Base-by-base conservation (phyloP, 2,888 invertebrate species). In the Pseudococcus viburni region DNA sequence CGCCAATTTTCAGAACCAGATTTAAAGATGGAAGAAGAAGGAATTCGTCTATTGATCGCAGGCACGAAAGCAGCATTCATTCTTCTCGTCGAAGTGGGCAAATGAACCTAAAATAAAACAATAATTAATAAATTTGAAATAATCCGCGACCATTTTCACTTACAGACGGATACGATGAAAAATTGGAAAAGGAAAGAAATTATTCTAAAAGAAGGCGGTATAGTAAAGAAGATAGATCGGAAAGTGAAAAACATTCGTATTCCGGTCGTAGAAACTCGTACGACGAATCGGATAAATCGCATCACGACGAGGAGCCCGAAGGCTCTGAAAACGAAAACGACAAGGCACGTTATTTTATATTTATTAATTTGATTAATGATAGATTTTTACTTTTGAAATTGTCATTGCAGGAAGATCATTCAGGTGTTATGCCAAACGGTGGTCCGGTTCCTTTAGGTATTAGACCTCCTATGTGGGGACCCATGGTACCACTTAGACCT, bases 1-100 rank as follows among this genome's bases (percentile, higher is more conserved):
- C 64, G 8, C 22, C 22, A 22, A 8, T 22, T 22, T 59, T 1
- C 11, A 64, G 64, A 64, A 9, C 19, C 11, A 19, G 64, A 22
- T 64, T 15, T 22, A 64, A 11, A 64, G 64, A 64, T 22, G 22
- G 22, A 19, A 19, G 64, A 5, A 42, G 42, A 64, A 22, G 8
- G 9, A 64, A 64, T 64, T 64, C 64, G 22, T 64, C 64, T 0
- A 64, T 5, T 9, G 64, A 73, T 73, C 33, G 33, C 33, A 73
- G 26, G 7, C n/a, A 73, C 17, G 73, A 33, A 33, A 6, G 33
- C 33, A 73, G 64, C 22, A 22, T 8, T 22, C 64, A 19, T 2
- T 73, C 33, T 73, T 73, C 73, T 17, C 73, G 73, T 17, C 5
- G 73, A 73, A 73, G 73, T 73, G 73, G 0, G 73, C 33, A 15